These are phyloP conservation scores for Stenopsyche tienmushanensis DNA, from an alignment of 1,140 invertebrate genomes.

Conservation along the genomic window DNA sequence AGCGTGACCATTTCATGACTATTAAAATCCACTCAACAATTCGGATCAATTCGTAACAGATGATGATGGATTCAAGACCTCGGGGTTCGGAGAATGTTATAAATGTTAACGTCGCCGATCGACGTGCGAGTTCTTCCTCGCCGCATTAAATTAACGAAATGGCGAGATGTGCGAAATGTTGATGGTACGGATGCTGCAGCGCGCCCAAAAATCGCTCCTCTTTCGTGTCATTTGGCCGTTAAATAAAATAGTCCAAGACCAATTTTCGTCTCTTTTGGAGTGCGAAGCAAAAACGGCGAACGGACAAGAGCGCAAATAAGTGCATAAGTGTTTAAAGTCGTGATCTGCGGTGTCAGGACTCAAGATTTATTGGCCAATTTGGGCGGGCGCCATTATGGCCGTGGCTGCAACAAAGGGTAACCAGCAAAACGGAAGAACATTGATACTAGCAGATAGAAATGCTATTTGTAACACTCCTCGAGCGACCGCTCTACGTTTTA, in stretches of 20 bases:
- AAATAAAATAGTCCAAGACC: not conserved
- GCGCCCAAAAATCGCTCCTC: no score
- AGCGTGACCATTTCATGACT: constrained; percentile 23
- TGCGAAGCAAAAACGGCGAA: not conserved
- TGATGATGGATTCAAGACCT: not conserved
- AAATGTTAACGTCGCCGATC: not conserved
- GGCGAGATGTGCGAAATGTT: no score
- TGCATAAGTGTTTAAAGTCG: constrained; percentile 22
- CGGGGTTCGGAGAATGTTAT: no score
- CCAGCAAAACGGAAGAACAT: not conserved
- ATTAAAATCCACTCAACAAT: constrained; percentile 24
- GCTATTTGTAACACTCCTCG: no score
- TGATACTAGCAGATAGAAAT: no score
- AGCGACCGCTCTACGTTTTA: no score
- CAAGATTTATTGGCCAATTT: constrained; percentile 26
- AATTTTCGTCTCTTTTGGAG: not conserved
- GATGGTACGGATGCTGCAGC: no score
- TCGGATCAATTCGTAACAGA: constrained; percentile 1
- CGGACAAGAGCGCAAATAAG: constrained; percentile 7
- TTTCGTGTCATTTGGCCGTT: no score
- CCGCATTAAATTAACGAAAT: not conserved
- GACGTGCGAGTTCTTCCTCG: not conserved
- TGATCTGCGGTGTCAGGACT: constrained; percentile 2
- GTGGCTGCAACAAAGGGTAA: not conserved
- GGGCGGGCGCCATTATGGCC: constrained; percentile 6